Evolutionary conservation across 2,888 invertebrate genomes (phyloP).

Genomic region (Eremobia ochroleuca): DNA sequence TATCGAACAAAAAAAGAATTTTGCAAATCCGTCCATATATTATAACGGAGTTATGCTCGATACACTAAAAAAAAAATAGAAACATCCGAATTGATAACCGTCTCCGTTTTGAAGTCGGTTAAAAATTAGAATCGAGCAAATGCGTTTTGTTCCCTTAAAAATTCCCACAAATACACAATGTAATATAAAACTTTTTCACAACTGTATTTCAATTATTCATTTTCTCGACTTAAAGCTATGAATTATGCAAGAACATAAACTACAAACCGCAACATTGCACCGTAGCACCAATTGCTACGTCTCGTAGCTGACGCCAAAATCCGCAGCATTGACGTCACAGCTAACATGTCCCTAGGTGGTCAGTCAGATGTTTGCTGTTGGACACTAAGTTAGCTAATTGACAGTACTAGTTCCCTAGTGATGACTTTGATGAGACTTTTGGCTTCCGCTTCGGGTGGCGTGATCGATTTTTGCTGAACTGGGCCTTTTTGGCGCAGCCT

Average conservation of each 20-base stretch:
- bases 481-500: no score
- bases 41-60: no score
- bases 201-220: neutral
- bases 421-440: conserved; percentile 1
- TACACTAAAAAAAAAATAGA: no score
- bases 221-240: neutral
- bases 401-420: conserved; percentile 8
- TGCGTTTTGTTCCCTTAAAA: neutral
- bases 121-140: no score
- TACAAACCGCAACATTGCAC: conserved; percentile 1
- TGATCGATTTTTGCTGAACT: no score
- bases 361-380: conserved; percentile 29
- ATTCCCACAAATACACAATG: neutral
- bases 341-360: conserved; percentile 19
- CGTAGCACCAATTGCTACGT: conserved; percentile 34
- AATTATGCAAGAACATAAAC: conserved; percentile 7
- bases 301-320: conserved; percentile 38
- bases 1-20: no score
- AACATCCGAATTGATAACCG: no score
- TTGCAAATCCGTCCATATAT: no score
- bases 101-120: no score
- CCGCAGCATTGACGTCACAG: conserved; percentile 48
- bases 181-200: neutral
- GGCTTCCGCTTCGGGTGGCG: neutral
- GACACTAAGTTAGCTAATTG: conserved; percentile 38